phyloP scores from a whole-genome alignment of 2,797 vertebrate species.

The Argyrosomus regius region DNA sequence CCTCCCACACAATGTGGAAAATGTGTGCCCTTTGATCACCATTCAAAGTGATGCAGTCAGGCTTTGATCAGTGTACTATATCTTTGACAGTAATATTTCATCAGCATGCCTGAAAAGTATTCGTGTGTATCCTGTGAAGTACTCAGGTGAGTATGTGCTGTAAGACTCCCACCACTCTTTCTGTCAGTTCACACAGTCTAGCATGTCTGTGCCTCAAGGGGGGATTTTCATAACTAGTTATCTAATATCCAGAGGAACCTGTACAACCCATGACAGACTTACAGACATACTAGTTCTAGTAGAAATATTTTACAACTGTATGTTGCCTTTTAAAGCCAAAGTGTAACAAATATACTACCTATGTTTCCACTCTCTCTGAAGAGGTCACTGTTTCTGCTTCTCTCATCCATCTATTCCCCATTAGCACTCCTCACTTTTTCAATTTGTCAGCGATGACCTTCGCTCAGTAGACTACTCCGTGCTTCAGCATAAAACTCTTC shows the following conservation, averaged over 20 bases:
- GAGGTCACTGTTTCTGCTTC: neutral
- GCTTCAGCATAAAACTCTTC: neutral
- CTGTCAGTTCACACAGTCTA: neutral
- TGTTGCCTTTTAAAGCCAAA: neutral
- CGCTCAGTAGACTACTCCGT: too few relatives aligned
- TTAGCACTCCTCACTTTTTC: neutral
- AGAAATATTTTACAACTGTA: neutral
- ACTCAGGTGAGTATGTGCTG: constrained; percentile 8
- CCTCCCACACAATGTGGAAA: constrained; percentile 26
- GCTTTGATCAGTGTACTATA: neutral
- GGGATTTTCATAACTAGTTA: neutral
- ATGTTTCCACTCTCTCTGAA: neutral
- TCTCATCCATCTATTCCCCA: neutral
- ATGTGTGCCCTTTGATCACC: constrained; percentile 22
- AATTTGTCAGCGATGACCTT: neutral
- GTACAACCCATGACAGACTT: neutral
- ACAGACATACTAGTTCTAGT: neutral
- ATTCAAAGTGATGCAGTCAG: constrained; percentile 4
- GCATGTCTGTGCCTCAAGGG: neutral
- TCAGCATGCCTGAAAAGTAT: neutral
- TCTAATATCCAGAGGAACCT: constrained; percentile 4
- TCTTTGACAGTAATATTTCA: neutral
- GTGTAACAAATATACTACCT: neutral
- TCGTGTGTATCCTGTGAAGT: neutral
- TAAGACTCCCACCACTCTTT: neutral